These are phyloP conservation scores for Myotis lucifugus DNA, from an alignment of 2,113 vertebrate species.

Conservation along the genomic window DNA sequence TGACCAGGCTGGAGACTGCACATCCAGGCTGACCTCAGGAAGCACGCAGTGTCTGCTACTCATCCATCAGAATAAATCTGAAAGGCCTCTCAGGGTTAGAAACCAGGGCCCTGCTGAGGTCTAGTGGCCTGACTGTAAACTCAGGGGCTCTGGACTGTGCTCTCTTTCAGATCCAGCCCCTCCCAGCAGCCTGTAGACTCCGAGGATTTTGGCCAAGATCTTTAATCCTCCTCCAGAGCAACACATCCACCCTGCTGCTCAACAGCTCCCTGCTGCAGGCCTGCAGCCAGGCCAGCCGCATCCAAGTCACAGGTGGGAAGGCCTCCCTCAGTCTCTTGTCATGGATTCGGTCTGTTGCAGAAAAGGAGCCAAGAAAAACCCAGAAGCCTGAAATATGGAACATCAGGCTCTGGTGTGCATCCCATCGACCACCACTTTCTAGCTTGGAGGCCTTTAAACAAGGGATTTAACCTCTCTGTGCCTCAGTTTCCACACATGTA, in stretches of 20 bases:
- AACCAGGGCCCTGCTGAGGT: neutral
- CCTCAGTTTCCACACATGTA: neutral
- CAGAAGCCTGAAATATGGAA: neutral
- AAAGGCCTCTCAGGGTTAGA: neutral
- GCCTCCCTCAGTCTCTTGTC: neutral
- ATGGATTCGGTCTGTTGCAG: too few species aligned
- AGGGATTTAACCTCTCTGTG: neutral
- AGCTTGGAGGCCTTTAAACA: neutral
- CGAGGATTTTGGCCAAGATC: conserved; percentile 77
- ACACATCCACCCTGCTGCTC: conserved; percentile 64
- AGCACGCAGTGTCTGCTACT: rapidly evolving
- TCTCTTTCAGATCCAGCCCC: conserved; percentile 71
- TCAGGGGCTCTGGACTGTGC: neutral
- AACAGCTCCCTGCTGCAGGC: conserved; percentile 79
- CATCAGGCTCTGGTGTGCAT: neutral
- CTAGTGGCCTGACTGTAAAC: neutral
- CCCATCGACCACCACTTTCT: neutral
- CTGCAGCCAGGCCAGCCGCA: conserved; percentile 69
- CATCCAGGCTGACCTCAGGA: neutral
- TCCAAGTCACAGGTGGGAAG: conserved; percentile 83
- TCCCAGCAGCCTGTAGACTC: conserved; percentile 80
- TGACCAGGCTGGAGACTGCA: neutral
- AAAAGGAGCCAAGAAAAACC: neutral
- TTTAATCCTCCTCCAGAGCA: conserved; percentile 79
- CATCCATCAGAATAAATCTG: neutral